Percentiles rank a stretch among this genome's conserved stretches.
Evolutionary conservation across 1,140 invertebrate species (phyloP).

Genomic region (Gryon sp.): DNA sequence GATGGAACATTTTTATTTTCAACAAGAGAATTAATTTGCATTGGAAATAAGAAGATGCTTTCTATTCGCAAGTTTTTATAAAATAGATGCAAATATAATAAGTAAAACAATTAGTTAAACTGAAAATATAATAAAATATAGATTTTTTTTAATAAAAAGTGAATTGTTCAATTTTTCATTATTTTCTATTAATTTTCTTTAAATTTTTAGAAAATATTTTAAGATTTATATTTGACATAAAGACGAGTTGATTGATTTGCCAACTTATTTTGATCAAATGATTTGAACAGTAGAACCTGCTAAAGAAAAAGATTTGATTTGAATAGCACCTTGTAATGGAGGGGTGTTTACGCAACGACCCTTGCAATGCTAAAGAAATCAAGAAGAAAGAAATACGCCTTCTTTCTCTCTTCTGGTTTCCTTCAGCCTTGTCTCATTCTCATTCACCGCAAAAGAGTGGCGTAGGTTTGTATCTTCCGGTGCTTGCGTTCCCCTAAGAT

Average conservation of each 20-base stretch:
- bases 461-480: conserved; percentile 28
- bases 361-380: conserved; percentile 51
- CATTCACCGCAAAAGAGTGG: conserved; percentile 39
- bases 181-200: no score
- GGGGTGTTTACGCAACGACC: conserved; percentile 61
- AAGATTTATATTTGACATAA: no score
- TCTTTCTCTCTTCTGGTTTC: conserved; percentile 35
- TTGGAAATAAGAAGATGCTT: no score
- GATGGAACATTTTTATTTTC: not conserved
- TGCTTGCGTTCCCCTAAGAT: conserved; percentile 47
- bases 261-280: conserved; percentile 21
- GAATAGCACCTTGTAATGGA: conserved; percentile 57
- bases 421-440: conserved; percentile 45
- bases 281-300: conserved; percentile 44
- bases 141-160: no score
- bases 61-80: no score
- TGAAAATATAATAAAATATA: no score
- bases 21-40: no score
- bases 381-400: conserved; percentile 30
- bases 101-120: no score
- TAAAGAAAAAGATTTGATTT: conserved; percentile 45
- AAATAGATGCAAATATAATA: no score
- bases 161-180: no score
- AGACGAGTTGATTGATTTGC: not conserved
- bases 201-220: conserved; percentile 13